Percentiles rank a stretch among this genome's conserved stretches.
Conservation (phyloP, 2,888 invertebrate genomes). For the Meiosimyza decipiens region DNA sequence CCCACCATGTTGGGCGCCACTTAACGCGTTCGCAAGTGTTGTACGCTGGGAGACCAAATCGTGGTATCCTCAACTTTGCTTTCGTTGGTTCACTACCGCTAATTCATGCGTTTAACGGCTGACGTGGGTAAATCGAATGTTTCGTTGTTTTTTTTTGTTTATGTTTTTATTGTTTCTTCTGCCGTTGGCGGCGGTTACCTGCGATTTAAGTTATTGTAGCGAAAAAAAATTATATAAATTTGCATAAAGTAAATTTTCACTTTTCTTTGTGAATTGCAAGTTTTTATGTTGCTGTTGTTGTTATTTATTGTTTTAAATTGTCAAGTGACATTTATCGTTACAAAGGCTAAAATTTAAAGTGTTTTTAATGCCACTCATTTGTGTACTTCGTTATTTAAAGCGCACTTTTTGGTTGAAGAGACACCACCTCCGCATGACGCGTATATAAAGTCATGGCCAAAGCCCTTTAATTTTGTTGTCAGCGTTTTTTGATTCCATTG, state of each 20-base stretch:
- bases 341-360: constrained; percentile 1
- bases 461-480: too few relatives aligned
- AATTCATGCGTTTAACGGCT: constrained; percentile 28
- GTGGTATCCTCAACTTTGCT: not conserved
- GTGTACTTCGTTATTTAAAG: not conserved
- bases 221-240: not conserved
- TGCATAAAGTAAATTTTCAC: constrained; percentile 25
- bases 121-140: constrained; percentile 15
- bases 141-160: not conserved
- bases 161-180: not conserved
- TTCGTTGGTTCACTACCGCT: constrained; percentile 10
- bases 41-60: not conserved
- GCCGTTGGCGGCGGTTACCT: not conserved
- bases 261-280: constrained; percentile 4
- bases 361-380: not conserved
- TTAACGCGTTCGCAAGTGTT: not conserved
- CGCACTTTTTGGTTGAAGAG: too few relatives aligned
- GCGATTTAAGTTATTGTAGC: not conserved
- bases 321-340: constrained; percentile 21
- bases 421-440: too few relatives aligned
- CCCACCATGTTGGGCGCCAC: not conserved
- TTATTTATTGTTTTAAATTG: not conserved
- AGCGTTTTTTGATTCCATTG: too few relatives aligned
- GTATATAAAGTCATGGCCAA: too few relatives aligned
- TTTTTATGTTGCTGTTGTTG: constrained; percentile 11